These are phyloP conservation scores for Pheosia tremula DNA, from an alignment of 2,888 invertebrate species.

Conservation along the genomic window DNA sequence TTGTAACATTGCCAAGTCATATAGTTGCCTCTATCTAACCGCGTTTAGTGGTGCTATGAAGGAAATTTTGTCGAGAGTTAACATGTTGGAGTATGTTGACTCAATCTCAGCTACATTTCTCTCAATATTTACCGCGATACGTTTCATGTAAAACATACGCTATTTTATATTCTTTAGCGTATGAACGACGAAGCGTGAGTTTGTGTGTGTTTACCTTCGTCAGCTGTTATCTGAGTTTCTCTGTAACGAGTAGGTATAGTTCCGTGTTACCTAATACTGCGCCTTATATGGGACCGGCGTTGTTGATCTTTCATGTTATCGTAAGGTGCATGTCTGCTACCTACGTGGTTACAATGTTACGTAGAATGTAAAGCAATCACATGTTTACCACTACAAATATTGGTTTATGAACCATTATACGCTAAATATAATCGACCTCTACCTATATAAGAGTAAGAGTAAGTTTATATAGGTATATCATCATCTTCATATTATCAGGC, in stretches of 20 bases:
- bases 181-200: constrained; percentile 17
- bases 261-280: constrained; percentile 12
- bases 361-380: background rate
- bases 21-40: constrained; percentile 34
- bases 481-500: too few relatives aligned
- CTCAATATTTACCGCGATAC: constrained; percentile 40
- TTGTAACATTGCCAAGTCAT: constrained; percentile 19
- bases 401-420: too few relatives aligned
- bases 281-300: constrained; percentile 8
- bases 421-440: too few relatives aligned
- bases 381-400: background rate
- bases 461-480: too few relatives aligned
- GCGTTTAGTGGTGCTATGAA: too few relatives aligned
- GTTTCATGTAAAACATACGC: constrained; percentile 25
- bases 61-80: too few relatives aligned
- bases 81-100: constrained; percentile 22
- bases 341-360: constrained; percentile 11
- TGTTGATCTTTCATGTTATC: constrained; percentile 18
- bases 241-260: constrained; percentile 18
- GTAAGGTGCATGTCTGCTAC: constrained; percentile 9
- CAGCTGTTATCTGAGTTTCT: constrained; percentile 10
- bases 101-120: constrained; percentile 44
- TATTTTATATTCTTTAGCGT: constrained; percentile 34
- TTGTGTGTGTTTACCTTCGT: constrained; percentile 7
- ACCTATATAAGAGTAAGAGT: too few relatives aligned